Conservation (phyloP, 2,888 invertebrate genomes). For the Piscicola geometra region DNA sequence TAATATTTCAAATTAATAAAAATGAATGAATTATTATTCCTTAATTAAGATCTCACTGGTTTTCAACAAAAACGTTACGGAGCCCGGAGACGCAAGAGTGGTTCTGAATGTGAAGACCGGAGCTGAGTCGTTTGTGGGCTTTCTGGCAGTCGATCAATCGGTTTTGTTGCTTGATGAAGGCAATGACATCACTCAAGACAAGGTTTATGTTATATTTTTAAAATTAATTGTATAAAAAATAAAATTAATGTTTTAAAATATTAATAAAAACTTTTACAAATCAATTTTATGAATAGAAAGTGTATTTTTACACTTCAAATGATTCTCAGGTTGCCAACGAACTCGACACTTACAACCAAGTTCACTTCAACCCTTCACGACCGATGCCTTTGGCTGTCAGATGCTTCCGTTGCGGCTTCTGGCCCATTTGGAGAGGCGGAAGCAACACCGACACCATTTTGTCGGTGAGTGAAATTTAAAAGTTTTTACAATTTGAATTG, state of each 20-base stretch:
- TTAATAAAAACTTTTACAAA: not conserved
- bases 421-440: not conserved
- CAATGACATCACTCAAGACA: not conserved
- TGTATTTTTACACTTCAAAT: no score
- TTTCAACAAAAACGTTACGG: slow-evolving; percentile 16
- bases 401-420: not conserved
- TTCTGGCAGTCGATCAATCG: slow-evolving; percentile 6
- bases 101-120: not conserved
- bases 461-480: no score
- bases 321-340: not conserved
- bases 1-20: no score
- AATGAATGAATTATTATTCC: no score
- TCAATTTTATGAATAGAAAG: no score
- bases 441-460: not conserved
- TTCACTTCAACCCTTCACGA: not conserved
- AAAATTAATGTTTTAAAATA: not conserved
- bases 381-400: not conserved
- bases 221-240: not conserved
- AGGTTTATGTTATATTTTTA: not conserved
- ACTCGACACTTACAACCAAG: not conserved
- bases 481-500: no score
- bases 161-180: not conserved
- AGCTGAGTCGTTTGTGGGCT: not conserved
- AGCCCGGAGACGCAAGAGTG: not conserved
- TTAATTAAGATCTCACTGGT: not conserved